These are phyloP conservation scores for Anastrepha ludens DNA, from an alignment of 1,140 invertebrate genomes.

Conservation along the genomic window DNA sequence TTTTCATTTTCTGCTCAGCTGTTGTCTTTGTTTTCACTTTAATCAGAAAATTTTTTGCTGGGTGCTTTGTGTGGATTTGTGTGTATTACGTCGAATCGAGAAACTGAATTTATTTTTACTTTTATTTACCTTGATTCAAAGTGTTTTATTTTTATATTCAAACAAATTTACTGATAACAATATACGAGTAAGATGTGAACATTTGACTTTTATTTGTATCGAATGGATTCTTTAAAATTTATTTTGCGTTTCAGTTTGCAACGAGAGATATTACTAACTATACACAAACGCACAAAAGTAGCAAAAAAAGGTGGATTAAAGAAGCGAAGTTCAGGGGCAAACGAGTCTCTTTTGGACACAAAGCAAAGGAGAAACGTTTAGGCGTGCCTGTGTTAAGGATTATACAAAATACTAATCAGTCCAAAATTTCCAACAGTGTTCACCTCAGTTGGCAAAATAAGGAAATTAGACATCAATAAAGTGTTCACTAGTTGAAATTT, in stretches of 20 bases:
- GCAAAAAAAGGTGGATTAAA: slow-evolving; percentile 17
- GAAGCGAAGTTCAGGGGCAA: slow-evolving; percentile 43
- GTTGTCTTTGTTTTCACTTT: slow-evolving; percentile 37
- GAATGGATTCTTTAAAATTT: slow-evolving; percentile 15
- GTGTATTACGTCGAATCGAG: slow-evolving; percentile 48
- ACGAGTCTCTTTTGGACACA: background rate
- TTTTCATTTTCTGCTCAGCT: slow-evolving; percentile 39
- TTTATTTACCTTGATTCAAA: slow-evolving; percentile 49
- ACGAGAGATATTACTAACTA: slow-evolving; percentile 16
- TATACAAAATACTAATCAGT: background rate
- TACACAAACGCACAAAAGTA: slow-evolving; percentile 30
- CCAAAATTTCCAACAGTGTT: background rate
- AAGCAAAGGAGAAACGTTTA: background rate
- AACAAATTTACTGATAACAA: slow-evolving; percentile 33
- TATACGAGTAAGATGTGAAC: background rate
- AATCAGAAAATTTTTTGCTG: background rate
- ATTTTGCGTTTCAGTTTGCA: slow-evolving; percentile 45
- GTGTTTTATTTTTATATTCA: slow-evolving; percentile 33
- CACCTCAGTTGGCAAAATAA: background rate
- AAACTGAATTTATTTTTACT: slow-evolving; percentile 44
- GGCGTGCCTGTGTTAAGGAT: background rate
- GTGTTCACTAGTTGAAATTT: background rate
- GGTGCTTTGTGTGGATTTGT: slow-evolving; percentile 43
- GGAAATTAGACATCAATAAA: background rate
- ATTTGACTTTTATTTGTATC: background rate